These are phyloP conservation scores for Indicator maculatus DNA, from an alignment of 2,113 vertebrate genomes.

Conservation along the genomic window DNA sequence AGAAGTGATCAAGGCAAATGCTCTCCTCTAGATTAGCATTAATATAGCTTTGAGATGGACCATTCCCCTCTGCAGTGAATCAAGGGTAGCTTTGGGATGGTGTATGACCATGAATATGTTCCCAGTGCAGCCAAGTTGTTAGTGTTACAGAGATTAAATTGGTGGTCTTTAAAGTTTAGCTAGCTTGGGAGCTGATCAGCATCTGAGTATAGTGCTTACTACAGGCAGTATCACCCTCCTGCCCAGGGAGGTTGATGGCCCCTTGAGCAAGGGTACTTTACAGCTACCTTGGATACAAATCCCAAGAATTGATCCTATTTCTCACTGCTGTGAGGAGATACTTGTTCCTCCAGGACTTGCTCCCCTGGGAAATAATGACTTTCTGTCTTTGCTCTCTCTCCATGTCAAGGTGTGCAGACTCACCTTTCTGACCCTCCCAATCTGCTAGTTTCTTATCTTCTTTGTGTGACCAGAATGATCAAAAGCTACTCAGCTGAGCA, in stretches of 20 bases:
- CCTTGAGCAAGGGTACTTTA: neutral
- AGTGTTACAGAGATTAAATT: neutral
- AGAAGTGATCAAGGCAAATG: conserved; percentile 20
- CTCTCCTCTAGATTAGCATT: neutral
- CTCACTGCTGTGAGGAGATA: neutral
- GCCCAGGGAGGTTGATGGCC: neutral
- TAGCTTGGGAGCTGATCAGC: neutral
- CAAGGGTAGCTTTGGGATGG: neutral
- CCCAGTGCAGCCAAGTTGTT: neutral
- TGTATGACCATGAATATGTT: neutral
- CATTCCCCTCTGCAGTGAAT: neutral
- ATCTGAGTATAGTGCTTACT: neutral
- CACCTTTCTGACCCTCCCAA: neutral
- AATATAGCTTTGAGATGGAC: neutral
- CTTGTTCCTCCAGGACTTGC: neutral
- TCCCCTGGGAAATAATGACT: neutral
- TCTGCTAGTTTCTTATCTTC: neutral
- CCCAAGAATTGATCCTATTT: neutral
- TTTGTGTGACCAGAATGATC: neutral
- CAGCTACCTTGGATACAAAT: neutral
- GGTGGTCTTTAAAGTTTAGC: neutral
- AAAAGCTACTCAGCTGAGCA: neutral
- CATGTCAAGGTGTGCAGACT: neutral
- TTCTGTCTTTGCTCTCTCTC: neutral
- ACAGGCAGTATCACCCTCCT: too few relatives aligned